These are phyloP conservation scores for Blastomussa wellsi DNA, from an alignment of 92 coral and sea anemone genomes.

Conservation along the genomic window DNA sequence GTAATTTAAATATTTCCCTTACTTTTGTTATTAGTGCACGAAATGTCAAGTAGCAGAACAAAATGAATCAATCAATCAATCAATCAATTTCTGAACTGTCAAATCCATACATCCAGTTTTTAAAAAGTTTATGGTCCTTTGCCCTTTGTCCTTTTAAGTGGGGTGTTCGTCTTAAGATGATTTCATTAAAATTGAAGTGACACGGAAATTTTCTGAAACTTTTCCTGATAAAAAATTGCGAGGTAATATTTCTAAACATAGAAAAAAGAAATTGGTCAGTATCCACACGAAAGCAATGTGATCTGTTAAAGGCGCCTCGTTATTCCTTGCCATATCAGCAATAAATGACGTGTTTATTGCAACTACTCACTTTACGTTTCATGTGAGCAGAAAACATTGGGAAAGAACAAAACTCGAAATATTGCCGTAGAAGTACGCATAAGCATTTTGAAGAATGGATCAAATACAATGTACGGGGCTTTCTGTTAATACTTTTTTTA, in stretches of 20 bases:
- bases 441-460: not conserved
- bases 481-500: too few species aligned
- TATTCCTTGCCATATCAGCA: not conserved
- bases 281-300: not conserved
- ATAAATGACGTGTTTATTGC: not conserved
- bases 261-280: not conserved
- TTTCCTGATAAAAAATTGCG: not conserved
- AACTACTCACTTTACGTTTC: not conserved
- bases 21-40: not conserved
- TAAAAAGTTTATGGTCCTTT: not conserved
- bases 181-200: not conserved
- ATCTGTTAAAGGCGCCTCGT: not conserved
- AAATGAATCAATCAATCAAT: not conserved
- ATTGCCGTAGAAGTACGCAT: not conserved
- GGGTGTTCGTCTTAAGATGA: not conserved
- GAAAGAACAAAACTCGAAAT: not conserved
- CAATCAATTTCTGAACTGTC: not conserved
- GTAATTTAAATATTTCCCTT: not conserved
- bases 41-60: not conserved
- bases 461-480: too few species aligned
- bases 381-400: not conserved
- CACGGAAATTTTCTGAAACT: not conserved
- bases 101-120: not conserved
- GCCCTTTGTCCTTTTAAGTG: not conserved
- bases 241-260: not conserved